Base-by-base conservation (phyloP, 2,113 vertebrate genomes). In the Chelonoidis abingdonii region DNA sequence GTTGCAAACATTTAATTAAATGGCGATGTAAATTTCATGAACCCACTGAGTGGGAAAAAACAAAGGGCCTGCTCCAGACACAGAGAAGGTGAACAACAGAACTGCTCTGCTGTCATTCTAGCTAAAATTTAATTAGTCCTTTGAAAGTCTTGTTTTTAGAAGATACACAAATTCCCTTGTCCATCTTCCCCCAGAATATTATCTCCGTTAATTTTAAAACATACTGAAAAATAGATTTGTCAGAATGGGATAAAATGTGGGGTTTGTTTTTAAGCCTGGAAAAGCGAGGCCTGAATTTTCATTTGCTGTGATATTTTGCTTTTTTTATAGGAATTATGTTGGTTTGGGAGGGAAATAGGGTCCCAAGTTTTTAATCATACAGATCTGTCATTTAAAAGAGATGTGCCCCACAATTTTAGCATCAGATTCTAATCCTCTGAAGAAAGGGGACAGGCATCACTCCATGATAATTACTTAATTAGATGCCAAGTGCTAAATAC, bases 391-490 rank as follows among this genome's bases (percentile, higher is more conserved):
- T 92, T 69, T 96, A 96, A 80, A 88, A 97, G 35, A 75, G n/a
- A 85, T 79, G 89, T 95, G 93, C 92, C 95, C 92, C 87, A 94
- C 89, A 98, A 93, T 97, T 97, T 98, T 93, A 93, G 93, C 97
- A 97, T 93, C 95, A 97, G 91, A 93, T 95, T 95, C 59, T 92
- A 96, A 93, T 94, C 85, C 83, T 97, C 89, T 94, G 1, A 21
- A 97, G 89, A 94, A 97, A 84, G 53, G 62, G 44, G 85, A 96
- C 91, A 82, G 92, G 52, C 75, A 97, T 87, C 10, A 0, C 44
- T 91, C 50, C 57, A 13, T 94, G 88, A 89, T 95, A 98, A 96
- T 89, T 96, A 97, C 95, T 94, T 96, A 98, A 98, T 95, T 97
- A 97, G 85, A 94, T 94, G 95, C 52, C 85, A 98, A 97, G 88